phyloP scores from a whole-genome alignment of 30 jellyfish, hydroid and myxozoan species.

The Chrysaora quinquecirrha region DNA sequence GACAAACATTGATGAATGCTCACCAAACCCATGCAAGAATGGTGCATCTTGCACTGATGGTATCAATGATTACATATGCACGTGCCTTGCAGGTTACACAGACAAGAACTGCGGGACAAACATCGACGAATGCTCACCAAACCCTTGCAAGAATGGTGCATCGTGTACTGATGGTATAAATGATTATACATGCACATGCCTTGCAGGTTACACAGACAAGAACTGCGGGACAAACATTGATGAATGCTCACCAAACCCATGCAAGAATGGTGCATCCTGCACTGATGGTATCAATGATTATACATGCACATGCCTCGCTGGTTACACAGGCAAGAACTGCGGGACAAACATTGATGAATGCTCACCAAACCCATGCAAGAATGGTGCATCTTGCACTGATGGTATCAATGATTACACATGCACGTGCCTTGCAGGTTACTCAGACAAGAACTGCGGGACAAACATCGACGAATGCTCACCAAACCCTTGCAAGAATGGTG shows the following conservation, averaged over 20 bases:
- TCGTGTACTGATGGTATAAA: slow-evolving; percentile 57
- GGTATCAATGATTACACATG: slow-evolving; percentile 53
- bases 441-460: slow-evolving; percentile 45
- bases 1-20: slow-evolving; percentile 37
- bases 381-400: slow-evolving; percentile 66
- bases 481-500: slow-evolving; percentile 63
- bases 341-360: slow-evolving; percentile 56
- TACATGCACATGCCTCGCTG: slow-evolving; percentile 49
- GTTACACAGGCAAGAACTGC: slow-evolving; percentile 48
- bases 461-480: slow-evolving; percentile 60
- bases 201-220: slow-evolving; percentile 54
- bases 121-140: slow-evolving; percentile 55
- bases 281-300: slow-evolving; percentile 62
- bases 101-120: slow-evolving; percentile 54
- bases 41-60: slow-evolving; percentile 38
- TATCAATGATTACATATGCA: slow-evolving; percentile 55
- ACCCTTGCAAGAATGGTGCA: slow-evolving; percentile 66
- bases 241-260: slow-evolving; percentile 59
- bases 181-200: slow-evolving; percentile 50
- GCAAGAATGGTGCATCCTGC: slow-evolving; percentile 57
- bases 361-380: slow-evolving; percentile 40
- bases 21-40: slow-evolving; percentile 36
- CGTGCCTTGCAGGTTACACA: slow-evolving; percentile 50
- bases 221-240: slow-evolving; percentile 52
- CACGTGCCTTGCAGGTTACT: slow-evolving; percentile 59